Conservation (phyloP, 1,140 invertebrate species). For the Pseudomyrmex pallidus region DNA sequence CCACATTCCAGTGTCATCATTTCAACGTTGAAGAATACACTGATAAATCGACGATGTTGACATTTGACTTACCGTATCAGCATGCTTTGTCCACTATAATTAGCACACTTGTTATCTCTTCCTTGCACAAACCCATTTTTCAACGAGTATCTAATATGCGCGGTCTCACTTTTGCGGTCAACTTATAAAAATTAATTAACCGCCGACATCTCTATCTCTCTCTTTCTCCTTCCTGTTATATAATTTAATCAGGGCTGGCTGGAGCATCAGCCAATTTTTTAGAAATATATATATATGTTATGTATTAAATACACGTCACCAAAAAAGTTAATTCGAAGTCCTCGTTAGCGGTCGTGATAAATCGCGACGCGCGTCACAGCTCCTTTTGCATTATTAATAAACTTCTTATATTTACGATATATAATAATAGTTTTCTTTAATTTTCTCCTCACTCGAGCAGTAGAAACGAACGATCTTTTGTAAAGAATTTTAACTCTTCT, state of each 20-base stretch:
- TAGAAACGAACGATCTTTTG: no score
- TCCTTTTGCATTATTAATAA: conserved; percentile 8
- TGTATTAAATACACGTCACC: neutral
- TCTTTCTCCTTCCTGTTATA: neutral
- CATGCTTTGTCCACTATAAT: conserved; percentile 21
- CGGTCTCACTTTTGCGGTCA: neutral
- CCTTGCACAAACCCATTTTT: conserved; percentile 9
- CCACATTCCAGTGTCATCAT: no score
- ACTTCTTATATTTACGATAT: neutral
- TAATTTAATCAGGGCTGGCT: conserved; percentile 28
- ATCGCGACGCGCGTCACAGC: neutral
- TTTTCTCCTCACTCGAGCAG: neutral
- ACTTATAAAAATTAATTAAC: conserved; percentile 10
- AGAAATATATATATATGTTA: no score
- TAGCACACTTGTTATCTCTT: conserved; percentile 27
- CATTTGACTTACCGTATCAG: conserved; percentile 20
- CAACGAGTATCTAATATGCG: neutral
- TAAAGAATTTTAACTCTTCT: no score
- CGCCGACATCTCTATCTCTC: neutral
- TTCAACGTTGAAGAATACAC: neutral
- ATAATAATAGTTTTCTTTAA: neutral
- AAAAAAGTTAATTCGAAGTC: conserved; percentile 5
- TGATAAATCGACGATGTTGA: neutral
- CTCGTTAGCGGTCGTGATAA: neutral
- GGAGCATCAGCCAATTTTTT: neutral